Evolutionary conservation across 2,797 vertebrate genomes (phyloP).

Genomic region (Rhabdomys pumilio): DNA sequence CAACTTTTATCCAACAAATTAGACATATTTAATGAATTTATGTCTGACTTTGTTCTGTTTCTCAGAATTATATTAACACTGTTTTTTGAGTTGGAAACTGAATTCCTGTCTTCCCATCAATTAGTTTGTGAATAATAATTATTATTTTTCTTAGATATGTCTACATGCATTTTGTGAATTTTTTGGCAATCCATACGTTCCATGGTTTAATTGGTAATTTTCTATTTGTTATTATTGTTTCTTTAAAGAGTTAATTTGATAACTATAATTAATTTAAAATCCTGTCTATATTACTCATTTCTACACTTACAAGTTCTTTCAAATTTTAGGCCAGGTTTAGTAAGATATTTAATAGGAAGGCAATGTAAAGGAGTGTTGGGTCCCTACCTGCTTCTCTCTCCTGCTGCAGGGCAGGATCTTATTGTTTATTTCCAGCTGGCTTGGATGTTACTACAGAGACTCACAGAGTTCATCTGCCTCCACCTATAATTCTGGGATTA

Average conservation of each 20-base stretch:
- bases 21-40: neutral
- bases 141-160: slow-evolving; percentile 19
- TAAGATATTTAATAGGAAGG: neutral
- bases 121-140: slow-evolving; percentile 19
- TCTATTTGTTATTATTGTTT: neutral
- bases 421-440: no score
- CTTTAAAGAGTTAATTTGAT: neutral
- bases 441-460: no score
- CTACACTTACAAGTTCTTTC: slow-evolving; percentile 25
- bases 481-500: no score
- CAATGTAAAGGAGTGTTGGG: no score
- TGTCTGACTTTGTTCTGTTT: slow-evolving; percentile 15
- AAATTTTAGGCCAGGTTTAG: neutral
- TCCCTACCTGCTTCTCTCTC: no score
- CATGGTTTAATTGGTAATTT: neutral
- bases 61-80: slow-evolving; percentile 27
- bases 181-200: neutral
- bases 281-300: neutral
- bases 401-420: no score
- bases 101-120: slow-evolving; percentile 6
- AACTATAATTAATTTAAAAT: neutral
- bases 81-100: slow-evolving; percentile 53
- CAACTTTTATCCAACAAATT: neutral
- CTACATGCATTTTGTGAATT: neutral
- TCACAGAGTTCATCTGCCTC: no score